Evolutionary conservation across 2,797 vertebrate genomes (phyloP), one percentile per base, ranked within the genome.

Genomic region (Thalassophryne amazonica): DNA sequence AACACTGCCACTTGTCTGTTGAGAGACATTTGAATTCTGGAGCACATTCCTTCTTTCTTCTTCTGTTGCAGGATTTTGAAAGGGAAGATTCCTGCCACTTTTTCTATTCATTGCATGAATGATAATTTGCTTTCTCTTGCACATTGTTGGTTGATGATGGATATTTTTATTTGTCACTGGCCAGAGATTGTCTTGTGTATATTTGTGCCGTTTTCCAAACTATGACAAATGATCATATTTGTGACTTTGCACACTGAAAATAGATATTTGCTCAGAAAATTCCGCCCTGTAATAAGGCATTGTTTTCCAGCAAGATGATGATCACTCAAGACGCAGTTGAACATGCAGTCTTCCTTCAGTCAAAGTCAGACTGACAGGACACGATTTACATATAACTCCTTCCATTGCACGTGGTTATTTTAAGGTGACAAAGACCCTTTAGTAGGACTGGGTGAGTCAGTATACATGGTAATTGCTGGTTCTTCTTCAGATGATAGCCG

Each of bases 41-140:
- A 36, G 49, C 11, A 48, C 50, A 74, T 69, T 76, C 34, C 65
- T 75, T 65, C 83, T 40, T 55, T 69, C 21, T 4, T n/a, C 23
- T 66, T 77, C 51, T 43, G 57, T 59, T 82, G 69, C 86, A 81
- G 82, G 79, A 88, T 86, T 89, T 86, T 66, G 49, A 78, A 35
- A 52, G 25, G 25, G 49, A 52, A 20, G 31, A 60, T 52, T 36
- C 2, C 24, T 11, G 14, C 52, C 6, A 8, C 60, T 36, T 29
- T 62, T 49, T 51, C 37, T 22, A 17, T 36, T 19, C 47, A 28
- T 58, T 72, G 46, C 76, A 63, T 71, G 76, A 85, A 86, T 70
- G 77, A 56, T 58, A 15, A 69, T 68, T 57, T 56, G 19, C 34
- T 39, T 12, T 4, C 15, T 42, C 19, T 3, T 31, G 20, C 36